phyloP scores from a whole-genome alignment of 1,140 invertebrate genomes.

The Pararge aegeria region DNA sequence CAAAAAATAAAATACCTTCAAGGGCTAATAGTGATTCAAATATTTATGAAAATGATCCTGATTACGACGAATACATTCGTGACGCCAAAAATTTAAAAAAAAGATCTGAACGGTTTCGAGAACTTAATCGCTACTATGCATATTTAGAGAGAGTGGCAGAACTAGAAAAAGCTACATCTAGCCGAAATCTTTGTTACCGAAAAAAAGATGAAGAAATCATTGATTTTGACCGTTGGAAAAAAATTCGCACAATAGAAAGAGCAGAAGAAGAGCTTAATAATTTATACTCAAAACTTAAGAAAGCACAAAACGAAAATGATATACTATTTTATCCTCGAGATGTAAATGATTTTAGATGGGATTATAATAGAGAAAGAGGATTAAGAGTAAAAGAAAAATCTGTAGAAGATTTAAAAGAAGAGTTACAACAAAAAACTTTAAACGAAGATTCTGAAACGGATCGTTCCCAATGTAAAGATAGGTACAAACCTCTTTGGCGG shows the following conservation, averaged over 20 bases:
- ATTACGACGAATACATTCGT: slow-evolving; percentile 86
- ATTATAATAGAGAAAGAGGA: slow-evolving; percentile 86
- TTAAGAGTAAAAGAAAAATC: slow-evolving; percentile 91
- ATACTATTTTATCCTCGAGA: slow-evolving; percentile 90
- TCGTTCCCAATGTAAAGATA: slow-evolving; percentile 81
- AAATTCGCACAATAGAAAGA: slow-evolving; percentile 87
- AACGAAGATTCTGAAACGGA: slow-evolving; percentile 78
- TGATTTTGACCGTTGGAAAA: slow-evolving; percentile 93
- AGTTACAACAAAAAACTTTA: slow-evolving; percentile 83
- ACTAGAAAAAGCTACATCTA: slow-evolving; percentile 88
- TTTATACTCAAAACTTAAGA: slow-evolving; percentile 88
- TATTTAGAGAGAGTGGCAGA: slow-evolving; percentile 92
- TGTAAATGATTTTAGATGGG: slow-evolving; percentile 86
- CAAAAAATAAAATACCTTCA: slow-evolving; percentile 20
- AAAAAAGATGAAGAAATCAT: slow-evolving; percentile 88
- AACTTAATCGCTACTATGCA: slow-evolving; percentile 91
- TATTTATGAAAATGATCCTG: slow-evolving; percentile 73
- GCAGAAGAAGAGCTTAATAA: slow-evolving; percentile 90
- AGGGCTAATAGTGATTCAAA: slow-evolving; percentile 59
- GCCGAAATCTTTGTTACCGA: slow-evolving; percentile 84
- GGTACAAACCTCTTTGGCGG: slow-evolving; percentile 90
- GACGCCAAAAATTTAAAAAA: slow-evolving; percentile 86
- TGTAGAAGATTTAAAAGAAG: slow-evolving; percentile 89
- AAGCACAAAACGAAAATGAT: slow-evolving; percentile 90
- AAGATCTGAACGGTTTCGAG: slow-evolving; percentile 90